Evolutionary conservation across 2,113 vertebrate genomes (phyloP).

Genomic region (Epinephelus moara): DNA sequence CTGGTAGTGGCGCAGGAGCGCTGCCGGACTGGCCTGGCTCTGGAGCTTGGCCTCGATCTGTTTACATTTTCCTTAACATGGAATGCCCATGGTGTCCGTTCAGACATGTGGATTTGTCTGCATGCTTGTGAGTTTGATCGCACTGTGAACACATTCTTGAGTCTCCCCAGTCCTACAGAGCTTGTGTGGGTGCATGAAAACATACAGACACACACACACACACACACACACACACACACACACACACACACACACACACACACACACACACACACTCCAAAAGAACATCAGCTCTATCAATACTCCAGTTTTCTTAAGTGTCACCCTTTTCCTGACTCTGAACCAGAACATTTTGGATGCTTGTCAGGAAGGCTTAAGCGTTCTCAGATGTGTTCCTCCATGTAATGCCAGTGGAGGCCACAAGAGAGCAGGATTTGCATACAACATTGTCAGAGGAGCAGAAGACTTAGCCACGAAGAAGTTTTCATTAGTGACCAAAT

Average conservation of each 20-base stretch:
- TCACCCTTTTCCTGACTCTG: constrained; percentile 30
- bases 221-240: constrained; percentile 23
- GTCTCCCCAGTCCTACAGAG: constrained; percentile 51
- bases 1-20: constrained; percentile 17
- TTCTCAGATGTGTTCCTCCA: constrained; percentile 28
- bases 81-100: constrained; percentile 79
- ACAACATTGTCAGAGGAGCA: constrained; percentile 50
- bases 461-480: constrained; percentile 79
- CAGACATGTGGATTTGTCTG: constrained; percentile 83
- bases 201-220: constrained; percentile 34
- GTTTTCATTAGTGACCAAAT: constrained; percentile 85
- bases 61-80: constrained; percentile 76
- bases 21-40: constrained; percentile 1
- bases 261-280: constrained; percentile 21
- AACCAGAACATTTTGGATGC: constrained; percentile 43
- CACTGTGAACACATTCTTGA: constrained; percentile 82
- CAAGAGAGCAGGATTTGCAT: constrained; percentile 46
- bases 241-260: constrained; percentile 35
- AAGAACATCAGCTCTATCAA: constrained; percentile 19
- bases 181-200: constrained; percentile 63
- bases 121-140: constrained; percentile 86
- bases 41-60: constrained; percentile 57
- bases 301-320: constrained; percentile 14
- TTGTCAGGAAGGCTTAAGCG: constrained; percentile 21
- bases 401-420: constrained; percentile 31